Evolutionary conservation across 2,888 invertebrate genomes (phyloP).

Genomic region (Amiota communis): DNA sequence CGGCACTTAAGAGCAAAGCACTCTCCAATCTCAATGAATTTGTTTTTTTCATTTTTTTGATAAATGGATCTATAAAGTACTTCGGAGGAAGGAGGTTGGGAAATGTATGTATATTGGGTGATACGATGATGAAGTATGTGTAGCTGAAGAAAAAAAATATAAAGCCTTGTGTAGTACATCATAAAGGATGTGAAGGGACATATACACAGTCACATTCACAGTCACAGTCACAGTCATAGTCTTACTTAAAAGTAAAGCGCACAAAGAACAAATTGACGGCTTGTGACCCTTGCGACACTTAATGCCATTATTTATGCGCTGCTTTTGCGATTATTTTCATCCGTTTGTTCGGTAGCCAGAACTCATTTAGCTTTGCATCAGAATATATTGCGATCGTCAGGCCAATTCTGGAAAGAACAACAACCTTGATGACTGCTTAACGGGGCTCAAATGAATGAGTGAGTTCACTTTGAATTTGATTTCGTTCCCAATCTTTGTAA

Average conservation of each 20-base stretch:
- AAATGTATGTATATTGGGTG: too few species aligned
- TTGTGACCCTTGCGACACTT: constrained; percentile 66
- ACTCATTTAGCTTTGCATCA: constrained; percentile 42
- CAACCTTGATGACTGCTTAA: constrained; percentile 27
- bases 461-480: constrained; percentile 22
- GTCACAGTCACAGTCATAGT: too few species aligned
- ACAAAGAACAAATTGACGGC: constrained; percentile 62
- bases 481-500: too few species aligned
- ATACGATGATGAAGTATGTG: too few species aligned
- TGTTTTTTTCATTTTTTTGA: constrained; percentile 50
- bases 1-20: constrained; percentile 65
- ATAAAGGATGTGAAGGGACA: too few species aligned
- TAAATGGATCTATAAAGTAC: not conserved
- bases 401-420: constrained; percentile 34
- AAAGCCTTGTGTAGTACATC: too few species aligned
- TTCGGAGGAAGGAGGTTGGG: too few species aligned
- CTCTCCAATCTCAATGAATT: constrained; percentile 61
- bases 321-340: constrained; percentile 63
- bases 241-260: too few species aligned
- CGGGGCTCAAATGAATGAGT: constrained; percentile 43
- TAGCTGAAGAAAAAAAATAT: too few species aligned
- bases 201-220: too few species aligned
- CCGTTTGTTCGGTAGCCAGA: constrained; percentile 5
- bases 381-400: too few species aligned
- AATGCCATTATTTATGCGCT: constrained; percentile 69